Percentiles rank a stretch among this genome's conserved stretches.
phyloP scores from a whole-genome alignment of 92 coral and sea anemone genomes.

The Heliopora coerulea region DNA sequence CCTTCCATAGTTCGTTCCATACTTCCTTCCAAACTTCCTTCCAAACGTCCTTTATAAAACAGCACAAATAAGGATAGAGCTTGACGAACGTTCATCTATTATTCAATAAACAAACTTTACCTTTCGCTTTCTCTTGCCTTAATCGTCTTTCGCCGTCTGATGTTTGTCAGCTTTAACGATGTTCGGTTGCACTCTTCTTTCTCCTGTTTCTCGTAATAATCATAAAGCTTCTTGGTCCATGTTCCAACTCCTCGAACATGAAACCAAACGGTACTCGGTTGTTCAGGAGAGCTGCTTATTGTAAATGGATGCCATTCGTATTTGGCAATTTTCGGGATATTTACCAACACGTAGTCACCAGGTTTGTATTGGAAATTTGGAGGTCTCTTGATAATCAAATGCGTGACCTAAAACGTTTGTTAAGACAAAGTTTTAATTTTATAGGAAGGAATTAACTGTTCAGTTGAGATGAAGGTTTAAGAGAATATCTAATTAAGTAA shows the following conservation, averaged over 20 bases:
- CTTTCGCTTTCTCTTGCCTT: constrained; percentile 9
- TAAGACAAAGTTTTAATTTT: too few relatives aligned
- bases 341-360: constrained; percentile 71
- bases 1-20: too few relatives aligned
- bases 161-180: constrained; percentile 16
- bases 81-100: too few relatives aligned
- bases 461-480: background rate
- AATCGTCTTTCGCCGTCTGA: constrained; percentile 15
- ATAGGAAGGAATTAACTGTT: background rate
- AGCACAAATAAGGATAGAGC: too few relatives aligned
- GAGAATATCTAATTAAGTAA: background rate
- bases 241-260: constrained; percentile 82
- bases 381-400: constrained; percentile 23
- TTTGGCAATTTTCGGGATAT: constrained; percentile 68
- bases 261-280: constrained; percentile 64
- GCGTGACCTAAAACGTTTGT: constrained; percentile 37
- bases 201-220: constrained; percentile 52
- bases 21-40: too few relatives aligned
- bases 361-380: constrained; percentile 70
- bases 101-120: background rate
- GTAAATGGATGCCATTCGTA: constrained; percentile 88
- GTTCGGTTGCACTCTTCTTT: constrained; percentile 22
- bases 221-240: constrained; percentile 71
- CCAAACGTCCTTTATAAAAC: too few relatives aligned
- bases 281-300: constrained; percentile 76